Base-by-base conservation (phyloP, 2,888 invertebrate species). In the Cheilosia urbana region DNA sequence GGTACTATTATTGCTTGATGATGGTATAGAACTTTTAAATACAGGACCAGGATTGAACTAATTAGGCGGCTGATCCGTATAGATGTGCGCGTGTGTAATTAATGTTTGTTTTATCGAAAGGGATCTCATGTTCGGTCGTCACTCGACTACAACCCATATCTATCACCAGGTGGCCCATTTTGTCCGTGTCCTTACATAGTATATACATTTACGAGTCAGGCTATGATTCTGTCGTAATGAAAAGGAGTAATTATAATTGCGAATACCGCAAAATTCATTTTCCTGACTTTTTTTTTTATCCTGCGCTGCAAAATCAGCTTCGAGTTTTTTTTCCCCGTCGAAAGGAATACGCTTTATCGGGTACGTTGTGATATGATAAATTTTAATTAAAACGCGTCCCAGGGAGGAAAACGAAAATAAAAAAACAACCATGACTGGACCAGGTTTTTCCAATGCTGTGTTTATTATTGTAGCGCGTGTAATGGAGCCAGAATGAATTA, bases 61-160 rank as follows among this genome's bases (percentile, higher is more conserved):
- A 78, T 78, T 78, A 78, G 63, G 62, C 24, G 57, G 55, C 24
- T 27, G 19, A 15, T 62, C 27, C 27, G 30, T 40, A 55, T 11
- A 42, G 17, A 19, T 21, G 13, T 60, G 7, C 51, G 42, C 21
- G 30, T 19, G 40, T 37, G 37, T 69, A 65, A 81, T 76, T 76
- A 76, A 76, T 81, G 69, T 51, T 51, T 58, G 72, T 53, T 79
- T 72, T 66, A 42, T 27, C 45, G 66, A 79, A 66, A 72, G 79
- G 34, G 27, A 72, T 66, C 34, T 19, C 72, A 60, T 79, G 79
- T 71, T 24, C 15, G n/a, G 30, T 65, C 45, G 47, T 37, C 51
- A 21, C 30, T 47, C 17, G 15, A 5, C 5, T 13, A 5, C 19
- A 21, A 15, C 24, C 15, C 21, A 51, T 7, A n/a, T 11, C n/a